A percentile compares a stretch with the other conserved stretches of the same genome.
Conservation (phyloP, 92 coral and sea anemone species). For the Paragorgia papillata region DNA sequence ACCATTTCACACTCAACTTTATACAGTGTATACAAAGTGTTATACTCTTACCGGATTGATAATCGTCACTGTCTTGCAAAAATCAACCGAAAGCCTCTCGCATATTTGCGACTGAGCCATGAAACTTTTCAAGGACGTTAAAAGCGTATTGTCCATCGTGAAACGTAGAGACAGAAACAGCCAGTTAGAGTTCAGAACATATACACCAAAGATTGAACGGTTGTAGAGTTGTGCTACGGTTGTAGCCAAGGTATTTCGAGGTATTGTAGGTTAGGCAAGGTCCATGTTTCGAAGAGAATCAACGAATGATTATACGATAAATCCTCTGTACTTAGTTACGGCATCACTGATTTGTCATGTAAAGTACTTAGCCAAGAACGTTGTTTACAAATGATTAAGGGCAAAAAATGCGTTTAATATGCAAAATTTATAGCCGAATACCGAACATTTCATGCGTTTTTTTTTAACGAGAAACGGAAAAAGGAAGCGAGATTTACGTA, state of each 20-base stretch:
- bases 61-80: not conserved
- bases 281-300: not conserved
- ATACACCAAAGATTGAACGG: too few species aligned
- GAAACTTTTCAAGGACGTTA: not conserved
- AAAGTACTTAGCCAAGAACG: constrained; percentile 1
- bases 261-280: too few species aligned
- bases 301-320: not conserved
- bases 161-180: too few species aligned
- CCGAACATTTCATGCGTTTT: constrained; percentile 5
- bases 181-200: too few species aligned
- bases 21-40: too few species aligned
- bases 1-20: too few species aligned
- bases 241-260: too few species aligned
- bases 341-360: not conserved
- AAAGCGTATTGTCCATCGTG: not conserved
- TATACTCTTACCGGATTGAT: constrained; percentile 27
- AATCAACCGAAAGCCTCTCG: not conserved
- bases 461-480: not conserved
- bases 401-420: not conserved
- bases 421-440: constrained; percentile 14
- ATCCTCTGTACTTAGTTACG: not conserved
- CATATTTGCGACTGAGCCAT: constrained; percentile 2
- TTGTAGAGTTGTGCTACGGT: too few species aligned
- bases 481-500: not conserved
- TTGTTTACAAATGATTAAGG: constrained; percentile 29